These are phyloP conservation scores for Arvicanthis niloticus DNA, from an alignment of 2,113 vertebrate species.

Conservation along the genomic window DNA sequence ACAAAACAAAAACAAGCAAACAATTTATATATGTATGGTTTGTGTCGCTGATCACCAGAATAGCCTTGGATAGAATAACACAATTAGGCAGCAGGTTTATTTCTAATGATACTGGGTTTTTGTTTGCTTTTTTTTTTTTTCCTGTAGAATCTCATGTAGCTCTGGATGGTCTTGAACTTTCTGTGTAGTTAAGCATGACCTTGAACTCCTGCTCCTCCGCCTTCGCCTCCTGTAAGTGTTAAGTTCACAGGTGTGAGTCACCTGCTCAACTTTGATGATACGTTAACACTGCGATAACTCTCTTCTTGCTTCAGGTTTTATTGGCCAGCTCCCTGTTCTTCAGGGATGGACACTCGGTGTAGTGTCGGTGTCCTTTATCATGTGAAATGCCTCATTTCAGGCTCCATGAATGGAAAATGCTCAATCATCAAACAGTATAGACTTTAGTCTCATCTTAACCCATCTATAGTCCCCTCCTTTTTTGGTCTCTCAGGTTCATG, in stretches of 20 bases:
- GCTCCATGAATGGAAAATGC: background rate
- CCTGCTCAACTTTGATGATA: background rate
- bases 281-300: background rate
- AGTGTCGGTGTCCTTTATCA: background rate
- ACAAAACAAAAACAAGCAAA: background rate
- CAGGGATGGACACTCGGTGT: background rate
- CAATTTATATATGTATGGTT: background rate
- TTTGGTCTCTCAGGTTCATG: background rate
- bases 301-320: constrained; percentile 33
- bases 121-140: background rate
- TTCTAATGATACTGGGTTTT: background rate
- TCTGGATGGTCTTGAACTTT: background rate
- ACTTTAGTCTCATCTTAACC: background rate
- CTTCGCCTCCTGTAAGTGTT: background rate
- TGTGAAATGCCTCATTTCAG: background rate
- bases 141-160: background rate
- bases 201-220: background rate
- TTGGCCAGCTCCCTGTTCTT: constrained; percentile 6
- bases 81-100: constrained; percentile 1
- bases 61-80: background rate
- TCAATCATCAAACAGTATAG: background rate
- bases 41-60: background rate
- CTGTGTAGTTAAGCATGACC: background rate
- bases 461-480: background rate
- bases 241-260: background rate